These are phyloP conservation scores for Anoplophora glabripennis DNA, from an alignment of 1,140 invertebrate species.

Conservation along the genomic window DNA sequence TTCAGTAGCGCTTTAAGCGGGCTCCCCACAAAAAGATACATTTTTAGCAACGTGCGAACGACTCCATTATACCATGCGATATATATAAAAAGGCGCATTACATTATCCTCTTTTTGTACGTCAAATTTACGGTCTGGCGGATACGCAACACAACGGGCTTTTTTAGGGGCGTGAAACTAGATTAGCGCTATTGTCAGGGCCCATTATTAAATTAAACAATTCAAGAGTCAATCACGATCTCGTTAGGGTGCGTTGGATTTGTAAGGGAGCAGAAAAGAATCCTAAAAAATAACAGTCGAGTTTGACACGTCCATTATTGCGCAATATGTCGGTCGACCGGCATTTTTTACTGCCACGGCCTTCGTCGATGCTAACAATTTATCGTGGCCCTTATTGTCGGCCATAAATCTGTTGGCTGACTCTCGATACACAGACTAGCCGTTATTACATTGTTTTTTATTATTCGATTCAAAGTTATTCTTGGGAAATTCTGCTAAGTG, in stretches of 20 bases:
- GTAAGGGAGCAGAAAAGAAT: conserved; percentile 11
- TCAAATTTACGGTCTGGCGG: conserved; percentile 37
- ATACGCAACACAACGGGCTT: conserved; percentile 26
- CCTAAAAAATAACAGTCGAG: conserved; percentile 5
- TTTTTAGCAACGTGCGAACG: conserved; percentile 2
- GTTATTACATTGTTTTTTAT: no score
- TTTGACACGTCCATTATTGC: no score
- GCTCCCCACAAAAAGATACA: no score
- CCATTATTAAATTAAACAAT: conserved; percentile 44
- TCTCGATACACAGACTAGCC: no score
- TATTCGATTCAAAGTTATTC: no score
- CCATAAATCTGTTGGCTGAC: no score
- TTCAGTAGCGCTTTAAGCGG: no score
- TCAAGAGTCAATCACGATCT: conserved; percentile 40
- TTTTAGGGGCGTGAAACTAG: conserved; percentile 44
- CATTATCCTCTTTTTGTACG: conserved; percentile 22
- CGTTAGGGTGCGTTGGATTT: conserved; percentile 26
- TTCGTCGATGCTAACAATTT: no score
- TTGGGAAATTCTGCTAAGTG: no score
- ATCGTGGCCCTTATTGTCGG: no score
- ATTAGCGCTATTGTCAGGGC: conserved; percentile 40
- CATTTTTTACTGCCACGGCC: no score
- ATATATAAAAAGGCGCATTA: background rate
- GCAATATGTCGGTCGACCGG: no score
- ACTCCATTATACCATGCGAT: conserved; percentile 10